Evolutionary conservation across 2,113 vertebrate genomes (phyloP).

Genomic region (Plecotus auritus): DNA sequence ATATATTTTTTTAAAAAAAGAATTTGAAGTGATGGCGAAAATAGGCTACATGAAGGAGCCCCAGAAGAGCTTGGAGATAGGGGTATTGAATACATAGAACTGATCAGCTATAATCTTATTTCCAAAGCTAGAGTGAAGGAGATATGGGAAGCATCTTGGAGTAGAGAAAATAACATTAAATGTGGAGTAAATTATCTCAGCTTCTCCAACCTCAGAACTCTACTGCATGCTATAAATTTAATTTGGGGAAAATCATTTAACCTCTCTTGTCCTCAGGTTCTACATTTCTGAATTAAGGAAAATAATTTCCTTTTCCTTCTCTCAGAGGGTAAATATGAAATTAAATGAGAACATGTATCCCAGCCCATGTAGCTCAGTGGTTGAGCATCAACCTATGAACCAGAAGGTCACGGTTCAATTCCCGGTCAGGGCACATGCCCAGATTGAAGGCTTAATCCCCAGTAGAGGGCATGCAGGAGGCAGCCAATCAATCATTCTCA

Average conservation of each 20-base stretch:
- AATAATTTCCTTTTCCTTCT: background rate
- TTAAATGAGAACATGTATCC: background rate
- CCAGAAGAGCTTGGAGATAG: background rate
- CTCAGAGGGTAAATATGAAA: background rate
- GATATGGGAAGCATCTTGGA: background rate
- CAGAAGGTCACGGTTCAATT: too few relatives aligned
- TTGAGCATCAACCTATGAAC: too few relatives aligned
- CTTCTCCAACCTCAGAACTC: rapidly evolving
- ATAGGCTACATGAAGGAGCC: background rate
- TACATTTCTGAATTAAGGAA: slow-evolving; percentile 23
- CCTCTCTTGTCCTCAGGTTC: background rate
- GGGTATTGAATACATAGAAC: background rate
- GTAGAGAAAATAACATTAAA: background rate
- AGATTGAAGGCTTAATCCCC: too few relatives aligned
- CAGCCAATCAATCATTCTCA: too few relatives aligned
- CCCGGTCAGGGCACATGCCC: too few relatives aligned
- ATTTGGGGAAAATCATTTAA: background rate
- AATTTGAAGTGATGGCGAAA: background rate
- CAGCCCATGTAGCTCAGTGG: too few relatives aligned
- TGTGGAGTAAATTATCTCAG: background rate
- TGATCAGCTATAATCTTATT: background rate
- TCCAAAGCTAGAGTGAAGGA: background rate
- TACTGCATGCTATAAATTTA: background rate
- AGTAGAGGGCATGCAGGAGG: too few relatives aligned
- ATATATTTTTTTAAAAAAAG: background rate